Base-by-base conservation (phyloP, 1,140 invertebrate genomes). In the Aphaenogaster floridana region DNA sequence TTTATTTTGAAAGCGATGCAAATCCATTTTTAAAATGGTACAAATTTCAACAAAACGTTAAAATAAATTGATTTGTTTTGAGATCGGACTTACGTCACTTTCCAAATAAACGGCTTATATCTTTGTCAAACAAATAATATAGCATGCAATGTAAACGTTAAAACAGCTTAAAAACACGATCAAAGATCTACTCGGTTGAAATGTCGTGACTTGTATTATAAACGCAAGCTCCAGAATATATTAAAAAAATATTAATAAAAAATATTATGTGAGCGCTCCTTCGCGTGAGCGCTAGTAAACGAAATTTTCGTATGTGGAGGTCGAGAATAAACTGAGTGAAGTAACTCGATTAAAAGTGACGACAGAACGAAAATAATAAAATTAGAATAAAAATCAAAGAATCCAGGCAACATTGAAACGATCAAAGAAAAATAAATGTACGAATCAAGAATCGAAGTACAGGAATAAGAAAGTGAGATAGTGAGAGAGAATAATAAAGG, bases 401-500 rank as follows among this genome's bases (percentile, higher is more conserved):
- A 88, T 89, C 91, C 91, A 94, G 92, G 93, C 92, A 95, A 94
- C 91, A 94, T 95, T 95, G 95, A 95, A 95, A 95, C 95, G 95
- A 95, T 95, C 95, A 95, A 95, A 95, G 94, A 92, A 95, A 95
- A 93, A 94, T 90, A 94, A 92, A 92, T 39, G 50, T 78, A 79
- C 76, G 28, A 72, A 85, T 86, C 45, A 71, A 87, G 59, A 84
- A 15, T 39, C 13, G 8, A 59, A 89, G 39, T 74, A 69, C 13
- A 57, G 21, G 21, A 42, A 61, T 48, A 15, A 80, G 9, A 85
- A 17, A 42, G 0, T 61, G 77, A 28, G 28, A 81, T 21, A 66
- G 50, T 34, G 3, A 86, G 11, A 77, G 1, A 79, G 34, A 77
- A 15, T 76, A 50, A 80, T 0, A 52, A 28, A 28, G 61, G 17